phyloP scores from a whole-genome alignment of 2,113 vertebrate genomes.

The Eurystomus gularis region DNA sequence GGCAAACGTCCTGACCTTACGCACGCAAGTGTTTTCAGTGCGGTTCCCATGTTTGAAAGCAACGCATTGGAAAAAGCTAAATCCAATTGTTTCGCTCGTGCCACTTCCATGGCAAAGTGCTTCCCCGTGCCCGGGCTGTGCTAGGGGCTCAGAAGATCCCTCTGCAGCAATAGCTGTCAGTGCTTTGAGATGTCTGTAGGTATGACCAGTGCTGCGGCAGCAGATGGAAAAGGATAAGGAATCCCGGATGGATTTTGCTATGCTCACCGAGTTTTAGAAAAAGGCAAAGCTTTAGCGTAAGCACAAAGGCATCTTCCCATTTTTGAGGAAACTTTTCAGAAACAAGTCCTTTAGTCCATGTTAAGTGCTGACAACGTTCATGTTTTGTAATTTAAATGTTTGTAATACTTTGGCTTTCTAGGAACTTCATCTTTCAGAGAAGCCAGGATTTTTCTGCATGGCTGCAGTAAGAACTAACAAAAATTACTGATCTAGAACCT shows the following conservation, averaged over 20 bases:
- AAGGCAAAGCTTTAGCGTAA: not conserved
- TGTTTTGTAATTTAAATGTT: not conserved
- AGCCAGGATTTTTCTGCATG: not conserved
- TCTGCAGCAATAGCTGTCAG: not conserved
- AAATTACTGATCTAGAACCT: not conserved
- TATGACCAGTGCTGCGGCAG: not conserved
- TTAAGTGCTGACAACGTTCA: not conserved
- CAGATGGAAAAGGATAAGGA: not conserved
- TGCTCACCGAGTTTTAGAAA: accelerated
- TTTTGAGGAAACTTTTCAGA: not conserved
- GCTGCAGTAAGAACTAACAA: not conserved
- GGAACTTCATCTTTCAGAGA: not conserved
- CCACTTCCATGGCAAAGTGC: not conserved
- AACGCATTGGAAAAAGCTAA: accelerated
- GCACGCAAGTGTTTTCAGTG: accelerated
- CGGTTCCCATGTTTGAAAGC: not conserved
- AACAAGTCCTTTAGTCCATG: not conserved
- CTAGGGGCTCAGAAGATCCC: accelerated
- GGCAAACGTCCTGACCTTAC: accelerated
- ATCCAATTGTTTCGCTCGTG: not conserved
- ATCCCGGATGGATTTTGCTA: not conserved
- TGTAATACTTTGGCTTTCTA: not conserved
- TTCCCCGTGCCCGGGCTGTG: not conserved
- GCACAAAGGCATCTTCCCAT: not conserved
- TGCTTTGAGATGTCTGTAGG: not conserved